These are phyloP conservation scores for Hippopotamyrus pictus DNA, from an alignment of 2,797 vertebrate species.

Conservation along the genomic window DNA sequence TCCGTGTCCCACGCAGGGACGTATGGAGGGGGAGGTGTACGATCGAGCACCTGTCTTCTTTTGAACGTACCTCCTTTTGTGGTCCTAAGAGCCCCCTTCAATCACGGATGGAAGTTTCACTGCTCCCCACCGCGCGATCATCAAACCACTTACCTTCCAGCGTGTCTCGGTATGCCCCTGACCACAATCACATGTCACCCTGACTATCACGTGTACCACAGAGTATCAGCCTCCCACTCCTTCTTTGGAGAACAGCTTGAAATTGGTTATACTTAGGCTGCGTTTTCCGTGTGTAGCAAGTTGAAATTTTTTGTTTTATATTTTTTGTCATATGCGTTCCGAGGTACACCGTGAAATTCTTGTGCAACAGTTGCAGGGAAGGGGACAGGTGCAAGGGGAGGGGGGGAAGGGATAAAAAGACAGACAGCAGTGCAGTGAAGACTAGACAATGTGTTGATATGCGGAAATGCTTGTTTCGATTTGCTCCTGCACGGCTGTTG, in stretches of 20 bases:
- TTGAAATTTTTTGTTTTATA: background rate
- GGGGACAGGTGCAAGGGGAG: background rate
- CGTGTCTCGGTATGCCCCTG: background rate
- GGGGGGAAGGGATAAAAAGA: background rate
- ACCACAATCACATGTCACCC: background rate
- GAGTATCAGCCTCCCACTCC: background rate
- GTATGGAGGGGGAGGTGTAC: background rate
- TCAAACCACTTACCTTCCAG: background rate
- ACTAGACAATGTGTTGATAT: background rate
- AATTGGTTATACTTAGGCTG: background rate
- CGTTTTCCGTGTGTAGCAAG: background rate
- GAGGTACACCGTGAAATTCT: background rate
- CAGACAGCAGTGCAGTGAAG: background rate
- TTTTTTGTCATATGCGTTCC: background rate
- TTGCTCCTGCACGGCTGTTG: background rate
- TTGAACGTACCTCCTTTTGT: background rate
- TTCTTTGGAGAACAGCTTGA: background rate
- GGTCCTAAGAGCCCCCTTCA: background rate
- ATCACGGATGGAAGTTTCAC: background rate
- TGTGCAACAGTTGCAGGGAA: background rate
- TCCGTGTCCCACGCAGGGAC: background rate
- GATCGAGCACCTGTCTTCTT: background rate
- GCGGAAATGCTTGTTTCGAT: background rate
- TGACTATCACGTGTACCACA: background rate
- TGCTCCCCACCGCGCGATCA: background rate